Percentiles rank a stretch among this genome's conserved stretches.
phyloP scores from a whole-genome alignment of 1,140 invertebrate genomes.

The Oncopodura yosiiana region DNA sequence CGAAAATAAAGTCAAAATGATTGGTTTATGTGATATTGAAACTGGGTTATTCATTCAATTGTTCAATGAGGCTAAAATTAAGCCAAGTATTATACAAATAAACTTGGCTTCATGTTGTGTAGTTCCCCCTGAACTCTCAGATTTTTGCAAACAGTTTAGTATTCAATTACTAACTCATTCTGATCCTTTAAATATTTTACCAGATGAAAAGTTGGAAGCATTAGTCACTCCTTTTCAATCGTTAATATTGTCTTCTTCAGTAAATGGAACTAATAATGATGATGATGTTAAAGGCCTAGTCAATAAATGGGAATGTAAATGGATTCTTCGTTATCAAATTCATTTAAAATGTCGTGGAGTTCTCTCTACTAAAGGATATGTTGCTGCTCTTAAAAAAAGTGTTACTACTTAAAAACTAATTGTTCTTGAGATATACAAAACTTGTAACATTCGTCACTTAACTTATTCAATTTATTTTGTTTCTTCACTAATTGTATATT shows the following conservation, averaged over 20 bases:
- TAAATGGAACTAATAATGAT: not conserved
- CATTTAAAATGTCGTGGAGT: constrained; percentile 83
- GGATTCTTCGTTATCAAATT: constrained; percentile 72
- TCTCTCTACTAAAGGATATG: constrained; percentile 72
- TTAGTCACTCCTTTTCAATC: constrained; percentile 11
- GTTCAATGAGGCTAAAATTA: constrained; percentile 64
- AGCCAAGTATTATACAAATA: constrained; percentile 87
- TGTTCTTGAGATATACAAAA: no score
- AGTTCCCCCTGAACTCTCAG: constrained; percentile 77
- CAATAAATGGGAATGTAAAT: constrained; percentile 45
- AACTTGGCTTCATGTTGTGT: constrained; percentile 92
- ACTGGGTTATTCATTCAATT: constrained; percentile 64
- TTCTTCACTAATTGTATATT: not conserved
- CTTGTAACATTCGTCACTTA: no score
- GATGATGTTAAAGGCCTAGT: constrained; percentile 3
- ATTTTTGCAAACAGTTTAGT: constrained; percentile 79
- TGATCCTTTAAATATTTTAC: constrained; percentile 66
- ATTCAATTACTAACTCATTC: constrained; percentile 91
- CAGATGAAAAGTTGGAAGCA: constrained; percentile 37
- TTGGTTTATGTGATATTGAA: constrained; percentile 84
- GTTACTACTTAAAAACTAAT: no score
- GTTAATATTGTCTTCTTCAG: not conserved
- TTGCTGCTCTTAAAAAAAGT: constrained; percentile 12
- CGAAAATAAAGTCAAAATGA: constrained; percentile 53
- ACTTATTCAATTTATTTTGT: not conserved